Evolutionary conservation across 2,797 vertebrate species (phyloP).

Genomic region (Acipenser ruthenus): DNA sequence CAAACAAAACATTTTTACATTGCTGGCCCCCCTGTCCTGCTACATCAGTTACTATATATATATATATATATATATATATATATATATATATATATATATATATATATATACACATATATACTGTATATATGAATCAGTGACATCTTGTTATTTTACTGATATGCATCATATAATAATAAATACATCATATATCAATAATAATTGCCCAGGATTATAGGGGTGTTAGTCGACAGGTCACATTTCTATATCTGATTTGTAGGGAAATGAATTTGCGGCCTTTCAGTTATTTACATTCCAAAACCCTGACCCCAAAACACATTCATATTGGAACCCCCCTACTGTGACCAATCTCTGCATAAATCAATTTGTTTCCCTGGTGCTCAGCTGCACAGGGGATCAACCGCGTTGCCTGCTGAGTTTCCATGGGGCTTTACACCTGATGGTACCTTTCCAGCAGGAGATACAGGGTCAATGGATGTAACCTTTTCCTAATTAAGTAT

Average conservation of each 20-base stretch:
- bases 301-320: not conserved
- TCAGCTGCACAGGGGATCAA: not conserved
- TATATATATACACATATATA: not conserved
- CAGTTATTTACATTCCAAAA: not conserved
- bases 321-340: not conserved
- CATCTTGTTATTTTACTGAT: too few species aligned
- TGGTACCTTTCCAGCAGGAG: not conserved
- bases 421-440: not conserved
- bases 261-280: not conserved
- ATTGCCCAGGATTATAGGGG: too few species aligned
- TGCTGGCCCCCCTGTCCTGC: too few species aligned
- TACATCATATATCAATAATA: too few species aligned
- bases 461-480: not conserved
- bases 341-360: not conserved
- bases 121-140: not conserved
- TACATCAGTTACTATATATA: too few species aligned
- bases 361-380: not conserved
- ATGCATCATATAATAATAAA: too few species aligned
- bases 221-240: too few species aligned
- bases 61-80: not conserved
- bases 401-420: not conserved
- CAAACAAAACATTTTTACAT: too few species aligned
- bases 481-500: too few species aligned
- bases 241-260: not conserved
- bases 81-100: not conserved